Evolutionary conservation across 2,888 invertebrate species (phyloP), one percentile per base, ranked within the genome.

Genomic region (Leptothorax acervorum): DNA sequence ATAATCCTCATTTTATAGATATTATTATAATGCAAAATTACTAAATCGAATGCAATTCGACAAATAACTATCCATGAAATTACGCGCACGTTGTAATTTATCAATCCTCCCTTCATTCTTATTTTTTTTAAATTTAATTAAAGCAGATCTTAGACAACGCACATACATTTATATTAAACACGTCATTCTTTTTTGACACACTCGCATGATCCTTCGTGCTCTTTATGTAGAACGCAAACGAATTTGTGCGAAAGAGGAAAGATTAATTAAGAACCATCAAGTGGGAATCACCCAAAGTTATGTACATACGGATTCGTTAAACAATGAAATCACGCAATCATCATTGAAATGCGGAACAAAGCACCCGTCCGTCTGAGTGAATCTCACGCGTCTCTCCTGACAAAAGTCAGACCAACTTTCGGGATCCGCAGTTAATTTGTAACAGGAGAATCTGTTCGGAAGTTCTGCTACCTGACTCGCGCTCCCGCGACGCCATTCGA

Each of bases 371-470:
- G 48, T 71, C 15, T 79, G 35, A 60, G 48, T 31, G 57, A 60
- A 79, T 71, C 23, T 81, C 18, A 39, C 74, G 57, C 53, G 82
- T 60, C 39, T 12, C 45, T 23, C 35, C 57, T 48, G n/a, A 12
- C 79, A 60, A 82, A 82, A 75, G 63, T 82, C 82, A 55, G 63
- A 8, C 31, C n/a, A 75, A 75, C 76, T 75, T 75, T 2, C 23
- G 53, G 55, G 39, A 65, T 55, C 65, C 55, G 62, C 51, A 28
- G 78, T 83, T 78, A 83, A 83, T 78, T 78, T 63, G 79, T 68
- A 83, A 83, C 60, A n/a, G 28, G 78, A 62, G 75, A 71, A 79
- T 68, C 51, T 68, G 57, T 45, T 63, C 18, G 51, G 39, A 81
- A 65, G 55, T 79, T 82, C 53, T 51, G 42, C 66, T 57, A 42